phyloP scores from a whole-genome alignment of 2,113 vertebrate genomes.

The Solea senegalensis region DNA sequence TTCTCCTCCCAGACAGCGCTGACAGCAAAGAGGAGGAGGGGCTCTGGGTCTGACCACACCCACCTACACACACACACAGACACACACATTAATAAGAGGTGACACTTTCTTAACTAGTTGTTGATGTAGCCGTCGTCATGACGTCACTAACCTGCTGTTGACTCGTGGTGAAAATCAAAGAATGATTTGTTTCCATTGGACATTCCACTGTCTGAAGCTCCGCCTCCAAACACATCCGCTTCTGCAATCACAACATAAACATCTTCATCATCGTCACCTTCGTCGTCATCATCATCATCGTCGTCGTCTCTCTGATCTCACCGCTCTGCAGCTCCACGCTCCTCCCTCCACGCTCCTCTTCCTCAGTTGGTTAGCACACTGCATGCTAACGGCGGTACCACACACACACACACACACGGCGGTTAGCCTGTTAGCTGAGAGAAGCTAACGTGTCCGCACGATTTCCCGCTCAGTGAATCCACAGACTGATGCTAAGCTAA shows the following conservation, averaged over 20 bases:
- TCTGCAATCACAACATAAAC: slow-evolving; percentile 41
- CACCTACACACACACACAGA: slow-evolving; percentile 16
- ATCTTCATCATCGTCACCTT: background rate
- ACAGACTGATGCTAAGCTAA: background rate
- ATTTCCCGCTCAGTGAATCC: background rate
- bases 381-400: slow-evolving; percentile 50
- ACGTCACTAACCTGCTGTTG: slow-evolving; percentile 36
- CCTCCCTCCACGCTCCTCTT: slow-evolving; percentile 42
- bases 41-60: background rate
- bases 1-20: slow-evolving; percentile 65
- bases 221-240: slow-evolving; percentile 56
- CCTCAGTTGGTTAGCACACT: slow-evolving; percentile 48
- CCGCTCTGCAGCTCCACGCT: slow-evolving; percentile 32
- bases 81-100: background rate
- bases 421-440: slow-evolving; percentile 3
- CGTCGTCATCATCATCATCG: background rate
- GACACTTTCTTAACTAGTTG: background rate
- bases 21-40: slow-evolving; percentile 36
- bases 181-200: slow-evolving; percentile 54
- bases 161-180: slow-evolving; percentile 14
- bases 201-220: slow-evolving; percentile 26
- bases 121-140: background rate
- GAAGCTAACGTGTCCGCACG: background rate
- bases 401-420: no score
- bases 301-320: slow-evolving; percentile 4